phyloP scores from a whole-genome alignment of 1,140 invertebrate species.

The Periplaneta americana region DNA sequence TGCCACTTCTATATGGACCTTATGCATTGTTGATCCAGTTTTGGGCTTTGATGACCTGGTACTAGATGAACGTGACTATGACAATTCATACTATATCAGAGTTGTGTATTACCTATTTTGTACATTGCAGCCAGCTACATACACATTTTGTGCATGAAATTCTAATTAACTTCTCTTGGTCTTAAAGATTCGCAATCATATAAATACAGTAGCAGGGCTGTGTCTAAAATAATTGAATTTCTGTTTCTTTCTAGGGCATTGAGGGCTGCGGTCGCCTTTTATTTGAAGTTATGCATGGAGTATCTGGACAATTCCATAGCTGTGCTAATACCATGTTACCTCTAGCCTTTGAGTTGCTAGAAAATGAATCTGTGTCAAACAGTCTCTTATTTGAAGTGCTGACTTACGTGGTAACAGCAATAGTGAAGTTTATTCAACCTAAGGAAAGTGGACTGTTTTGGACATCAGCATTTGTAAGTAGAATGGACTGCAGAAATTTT shows the following conservation, averaged over 20 bases:
- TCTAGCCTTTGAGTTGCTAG: conserved; percentile 53
- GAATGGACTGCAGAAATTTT: too few relatives aligned
- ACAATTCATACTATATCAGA: too few relatives aligned
- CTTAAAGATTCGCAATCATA: too few relatives aligned
- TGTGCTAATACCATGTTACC: conserved; percentile 58
- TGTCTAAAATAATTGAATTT: conserved; percentile 19
- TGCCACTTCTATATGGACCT: too few relatives aligned
- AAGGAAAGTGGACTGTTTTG: conserved; percentile 56
- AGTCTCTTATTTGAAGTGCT: conserved; percentile 56
- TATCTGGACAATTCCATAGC: conserved; percentile 75
- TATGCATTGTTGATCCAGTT: too few relatives aligned
- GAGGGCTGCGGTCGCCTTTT: conserved; percentile 74
- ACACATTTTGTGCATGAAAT: too few relatives aligned
- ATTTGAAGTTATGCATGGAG: conserved; percentile 80
- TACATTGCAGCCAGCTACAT: too few relatives aligned
- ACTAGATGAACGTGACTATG: too few relatives aligned
- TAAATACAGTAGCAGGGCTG: too few relatives aligned
- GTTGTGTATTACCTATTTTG: too few relatives aligned
- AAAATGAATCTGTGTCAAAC: conserved; percentile 44
- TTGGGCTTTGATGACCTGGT: too few relatives aligned
- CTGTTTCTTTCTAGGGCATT: conserved; percentile 46
- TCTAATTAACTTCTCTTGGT: too few relatives aligned
- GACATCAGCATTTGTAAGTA: conserved; percentile 36
- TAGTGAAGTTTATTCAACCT: conserved; percentile 47
- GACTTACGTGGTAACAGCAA: conserved; percentile 50